Conservation (phyloP, 2,797 vertebrate genomes). For the Coregonus suidteri region DNA sequence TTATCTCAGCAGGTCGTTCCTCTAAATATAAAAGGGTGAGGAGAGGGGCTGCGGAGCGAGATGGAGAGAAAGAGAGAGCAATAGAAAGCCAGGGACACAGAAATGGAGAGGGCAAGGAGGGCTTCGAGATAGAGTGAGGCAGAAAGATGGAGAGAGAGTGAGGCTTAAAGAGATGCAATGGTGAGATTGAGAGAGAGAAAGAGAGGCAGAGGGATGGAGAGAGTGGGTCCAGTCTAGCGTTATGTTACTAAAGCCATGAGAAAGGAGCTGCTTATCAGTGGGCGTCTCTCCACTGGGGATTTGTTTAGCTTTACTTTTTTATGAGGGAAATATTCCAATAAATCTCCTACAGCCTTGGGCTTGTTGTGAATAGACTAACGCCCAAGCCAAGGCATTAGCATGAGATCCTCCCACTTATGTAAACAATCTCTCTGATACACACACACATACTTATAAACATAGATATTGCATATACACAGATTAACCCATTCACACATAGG, state of each 20-base stretch:
- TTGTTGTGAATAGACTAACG: conserved; percentile 51
- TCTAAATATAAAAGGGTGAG: no score
- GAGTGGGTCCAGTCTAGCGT: conserved; percentile 10
- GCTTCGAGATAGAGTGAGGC: background rate
- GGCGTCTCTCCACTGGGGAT: conserved; percentile 55
- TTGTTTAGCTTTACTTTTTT: conserved; percentile 68
- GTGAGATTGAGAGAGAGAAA: background rate
- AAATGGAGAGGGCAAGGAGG: background rate
- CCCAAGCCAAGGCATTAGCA: conserved; percentile 53
- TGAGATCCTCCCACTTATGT: conserved; percentile 63
- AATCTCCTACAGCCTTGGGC: conserved; percentile 53
- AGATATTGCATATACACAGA: conserved; percentile 12
- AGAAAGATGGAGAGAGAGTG: background rate
- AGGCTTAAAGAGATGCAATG: background rate
- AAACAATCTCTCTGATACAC: conserved; percentile 40
- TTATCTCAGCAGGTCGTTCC: no score
- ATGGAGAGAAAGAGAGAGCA: background rate
- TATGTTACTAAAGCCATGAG: conserved; percentile 23
- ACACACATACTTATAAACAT: conserved; percentile 36
- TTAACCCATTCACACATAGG: background rate
- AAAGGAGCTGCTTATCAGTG: conserved; percentile 48
- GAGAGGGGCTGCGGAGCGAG: no score
- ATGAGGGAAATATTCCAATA: conserved; percentile 68
- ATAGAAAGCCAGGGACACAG: background rate
- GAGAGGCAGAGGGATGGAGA: background rate